Evolutionary conservation across 2,888 invertebrate species (phyloP).

Genomic region (Plebejus anna): DNA sequence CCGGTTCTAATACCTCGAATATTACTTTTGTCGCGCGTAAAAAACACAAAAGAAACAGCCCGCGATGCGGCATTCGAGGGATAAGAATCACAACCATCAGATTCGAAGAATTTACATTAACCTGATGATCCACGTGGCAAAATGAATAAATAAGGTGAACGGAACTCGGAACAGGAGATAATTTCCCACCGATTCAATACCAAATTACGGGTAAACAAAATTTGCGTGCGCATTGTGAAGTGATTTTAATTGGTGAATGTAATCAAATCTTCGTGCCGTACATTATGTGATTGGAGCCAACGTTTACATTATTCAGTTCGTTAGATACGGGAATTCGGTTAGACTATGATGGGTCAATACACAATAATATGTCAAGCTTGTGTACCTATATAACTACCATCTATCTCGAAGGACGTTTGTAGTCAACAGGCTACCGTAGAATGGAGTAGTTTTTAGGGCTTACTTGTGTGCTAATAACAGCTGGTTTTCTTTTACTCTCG

Average conservation of each 20-base stretch:
- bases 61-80: neutral
- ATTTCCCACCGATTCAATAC: neutral
- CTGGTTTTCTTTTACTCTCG: no score
- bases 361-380: neutral
- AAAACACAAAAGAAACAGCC: no score
- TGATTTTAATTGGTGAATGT: constrained; percentile 16
- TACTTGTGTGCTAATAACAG: no score
- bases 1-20: no score
- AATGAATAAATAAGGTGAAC: constrained; percentile 5
- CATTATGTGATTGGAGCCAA: neutral
- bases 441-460: no score
- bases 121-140: neutral
- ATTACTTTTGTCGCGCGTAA: no score
- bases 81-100: neutral
- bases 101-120: neutral
- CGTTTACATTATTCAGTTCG: constrained; percentile 11
- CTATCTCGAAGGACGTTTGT: no score
- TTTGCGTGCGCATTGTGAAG: constrained; percentile 17
- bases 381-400: no score
- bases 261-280: constrained; percentile 14
- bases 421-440: no score
- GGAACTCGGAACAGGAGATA: neutral
- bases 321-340: neutral
- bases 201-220: constrained; percentile 12
- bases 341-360: neutral